Base-by-base conservation (phyloP, 2,888 invertebrate genomes). In the Boloria euphrosyne region DNA sequence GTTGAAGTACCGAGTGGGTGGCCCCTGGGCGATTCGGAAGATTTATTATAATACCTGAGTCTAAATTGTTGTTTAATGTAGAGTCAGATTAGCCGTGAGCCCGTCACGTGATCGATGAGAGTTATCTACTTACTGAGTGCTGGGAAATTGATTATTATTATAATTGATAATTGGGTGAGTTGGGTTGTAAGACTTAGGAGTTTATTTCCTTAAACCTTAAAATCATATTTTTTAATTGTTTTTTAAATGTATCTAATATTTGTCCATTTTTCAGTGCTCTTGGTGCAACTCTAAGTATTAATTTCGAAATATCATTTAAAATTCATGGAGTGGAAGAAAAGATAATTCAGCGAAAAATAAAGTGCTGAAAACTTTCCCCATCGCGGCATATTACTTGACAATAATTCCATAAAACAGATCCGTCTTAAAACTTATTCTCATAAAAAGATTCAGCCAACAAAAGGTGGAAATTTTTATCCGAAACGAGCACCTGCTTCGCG, bases 381-480 rank as follows among this genome's bases (percentile, higher is more conserved):
- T 67, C 71, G 61, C 61, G 50, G 60, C 70, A 58, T 65, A 68
- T 70, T 71, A 72, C 68, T 68, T 66, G 62, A 71, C 73, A 72
- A 72, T 72, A 69, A 72, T 71, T 71, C 68, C 72, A 70, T 71
- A 73, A 73, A 73, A 74, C 72, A 72, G 71, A 73, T 77, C 80
- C 78, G 78, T 82, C 81, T 80, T 72, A 67, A 75, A 86, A 86
- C 80, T 86, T 85, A 77, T 76, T 75, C 74, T 74, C 79, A 78
- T 78, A 78, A 80, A 80, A 80, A 79, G 78, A 80, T 78, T 77
- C 74, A 69, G 79, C 74, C 76, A 76, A 82, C 83, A 81, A 82
- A 79, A 88, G 89, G 90, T 89, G 86, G 86, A 80, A 80, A 82
- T 89, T 91, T 91, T 91, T 87, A 86, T 88, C 87, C 87, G 81